These are phyloP conservation scores for Holothuria leucospilota DNA, from an alignment of 53 echinoderm and acorn worm genomes.

Conservation along the genomic window DNA sequence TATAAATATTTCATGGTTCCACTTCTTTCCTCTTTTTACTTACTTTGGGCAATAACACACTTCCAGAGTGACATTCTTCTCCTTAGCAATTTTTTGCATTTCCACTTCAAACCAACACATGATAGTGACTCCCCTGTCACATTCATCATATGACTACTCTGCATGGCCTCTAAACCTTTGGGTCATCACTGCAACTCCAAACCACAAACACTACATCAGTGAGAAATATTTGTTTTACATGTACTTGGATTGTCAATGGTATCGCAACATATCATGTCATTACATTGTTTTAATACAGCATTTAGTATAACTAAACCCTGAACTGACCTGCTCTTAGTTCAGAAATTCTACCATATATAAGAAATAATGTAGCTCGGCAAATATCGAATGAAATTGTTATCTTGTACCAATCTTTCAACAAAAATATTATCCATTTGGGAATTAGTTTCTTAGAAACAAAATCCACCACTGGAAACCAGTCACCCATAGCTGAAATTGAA, in stretches of 20 bases:
- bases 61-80: background rate
- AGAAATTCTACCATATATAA: conserved; percentile 57
- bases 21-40: conserved; percentile 1
- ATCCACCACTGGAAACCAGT: conserved; percentile 64
- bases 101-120: background rate
- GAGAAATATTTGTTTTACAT: background rate
- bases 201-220: background rate
- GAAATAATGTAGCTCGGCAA: conserved; percentile 56
- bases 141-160: background rate
- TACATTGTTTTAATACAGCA: conserved; percentile 62
- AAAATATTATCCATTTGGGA: conserved; percentile 53
- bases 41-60: background rate
- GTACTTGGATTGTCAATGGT: conserved; percentile 24
- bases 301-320: conserved; percentile 47
- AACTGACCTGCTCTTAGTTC: conserved; percentile 55
- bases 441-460: conserved; percentile 67
- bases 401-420: conserved; percentile 58
- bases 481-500: conserved; percentile 65
- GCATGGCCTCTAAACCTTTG: background rate
- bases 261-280: conserved; percentile 60
- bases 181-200: background rate
- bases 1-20: no score
- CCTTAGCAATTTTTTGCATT: background rate
- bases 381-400: conserved; percentile 41
- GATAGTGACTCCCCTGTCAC: background rate